Conservation (phyloP, 2,888 invertebrate species). For the Ophion ventricosus region DNA sequence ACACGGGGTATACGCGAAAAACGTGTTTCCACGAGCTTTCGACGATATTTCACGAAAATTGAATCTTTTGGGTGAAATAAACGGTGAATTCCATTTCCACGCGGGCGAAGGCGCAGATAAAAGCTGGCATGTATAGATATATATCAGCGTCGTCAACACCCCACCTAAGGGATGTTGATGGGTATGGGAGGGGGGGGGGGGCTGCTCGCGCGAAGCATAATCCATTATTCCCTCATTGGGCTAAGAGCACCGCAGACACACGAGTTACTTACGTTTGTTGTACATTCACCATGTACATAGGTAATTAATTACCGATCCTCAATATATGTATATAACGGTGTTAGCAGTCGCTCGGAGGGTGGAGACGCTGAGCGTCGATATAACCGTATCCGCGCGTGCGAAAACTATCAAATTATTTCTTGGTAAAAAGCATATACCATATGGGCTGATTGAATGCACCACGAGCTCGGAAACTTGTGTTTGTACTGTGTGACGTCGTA, state of each 20-base stretch:
- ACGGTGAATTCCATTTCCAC: background rate
- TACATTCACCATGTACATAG: slow-evolving; percentile 57
- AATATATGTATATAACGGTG: background rate
- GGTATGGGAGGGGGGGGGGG: slow-evolving; percentile 20
- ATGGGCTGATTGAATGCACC: slow-evolving; percentile 19
- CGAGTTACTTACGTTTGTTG: slow-evolving; percentile 63
- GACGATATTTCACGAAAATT: background rate
- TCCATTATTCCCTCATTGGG: slow-evolving; percentile 66
- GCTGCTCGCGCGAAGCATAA: slow-evolving; percentile 60
- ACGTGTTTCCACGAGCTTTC: background rate
- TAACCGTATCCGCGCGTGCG: slow-evolving; percentile 1
- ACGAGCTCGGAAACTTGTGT: background rate
- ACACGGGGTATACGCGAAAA: background rate
- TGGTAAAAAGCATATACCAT: background rate
- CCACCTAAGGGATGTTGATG: background rate
- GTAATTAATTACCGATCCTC: slow-evolving; percentile 65
- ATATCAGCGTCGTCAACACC: slow-evolving; percentile 17
- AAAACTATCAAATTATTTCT: slow-evolving; percentile 47
- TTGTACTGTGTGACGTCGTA: background rate
- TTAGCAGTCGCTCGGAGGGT: slow-evolving; percentile 14
- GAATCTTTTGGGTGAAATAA: background rate
- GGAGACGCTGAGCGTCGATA: slow-evolving; percentile 11
- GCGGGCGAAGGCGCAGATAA: background rate
- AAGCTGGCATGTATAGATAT: background rate
- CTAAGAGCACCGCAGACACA: slow-evolving; percentile 61